Base-by-base conservation (phyloP, 2,797 vertebrate species). In the Ispidina picta region DNA sequence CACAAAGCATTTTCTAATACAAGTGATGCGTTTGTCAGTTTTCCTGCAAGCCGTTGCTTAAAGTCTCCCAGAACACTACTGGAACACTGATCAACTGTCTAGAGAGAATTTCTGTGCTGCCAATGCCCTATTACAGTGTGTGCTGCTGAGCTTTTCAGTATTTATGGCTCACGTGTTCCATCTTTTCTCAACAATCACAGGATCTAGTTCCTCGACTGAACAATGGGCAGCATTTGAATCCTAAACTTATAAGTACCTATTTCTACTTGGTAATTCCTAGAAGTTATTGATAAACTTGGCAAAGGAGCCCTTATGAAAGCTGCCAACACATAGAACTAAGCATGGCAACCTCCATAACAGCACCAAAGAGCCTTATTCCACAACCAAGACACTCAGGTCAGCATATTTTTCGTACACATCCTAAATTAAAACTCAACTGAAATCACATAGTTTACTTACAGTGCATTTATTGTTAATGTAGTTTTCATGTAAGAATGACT, bases 401-500 rank as follows among this genome's bases (percentile, higher is more conserved):
- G 39, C 33, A 20, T 35, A 22, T 39, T 72, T 85, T 35, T 63
- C 16, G 21, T 5, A 60, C 6, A 23, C 9, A 14, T 18, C 60
- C 48, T 58, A 86, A 84, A 70, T 28, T 14, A 68, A 79, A 78
- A 6, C 12, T 12, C n/a, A 56, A 66, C 31, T 44, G 41, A 63
- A 54, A 80, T 20, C 26, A 65, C 33, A 64, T 10, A 1, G 23
- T 71, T 75, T 87, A 94, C 98, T 93, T 94, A 99, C 99, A 23
- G 98, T 98, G 97, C 98, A 98, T 12, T 91, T 95, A 52, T 94
- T 81, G 3, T 95, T 72, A 25, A 20, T 5, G 66, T 98, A 98
- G 46, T 98, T 96, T 65, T 97, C 59, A 31, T 54, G 88, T 77
- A 99, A 95, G 94, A 98, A 97, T 1, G 89, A 19, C 55, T 98